Evolutionary conservation across 1,140 invertebrate species (phyloP), one percentile per base, ranked within the genome.

Genomic region (Capitella teleta): DNA sequence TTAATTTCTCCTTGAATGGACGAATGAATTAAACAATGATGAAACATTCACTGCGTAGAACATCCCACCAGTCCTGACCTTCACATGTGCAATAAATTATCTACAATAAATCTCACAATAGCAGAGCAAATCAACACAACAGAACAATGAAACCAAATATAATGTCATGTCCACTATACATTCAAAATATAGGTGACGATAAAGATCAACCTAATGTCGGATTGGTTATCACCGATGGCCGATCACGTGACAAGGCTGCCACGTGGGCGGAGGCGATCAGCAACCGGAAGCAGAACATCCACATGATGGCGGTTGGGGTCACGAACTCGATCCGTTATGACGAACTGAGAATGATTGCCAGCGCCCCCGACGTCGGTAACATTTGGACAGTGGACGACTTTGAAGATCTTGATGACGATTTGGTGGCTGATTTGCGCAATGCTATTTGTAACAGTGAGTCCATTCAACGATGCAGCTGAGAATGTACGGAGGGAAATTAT

Each of bases 151-250:
- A n/a, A n/a, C n/a, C n/a, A n/a, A n/a, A n/a, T n/a, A n/a, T n/a
- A n/a, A n/a, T n/a, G n/a, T n/a, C n/a, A n/a, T n/a, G n/a, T n/a
- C n/a, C n/a, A n/a, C n/a, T n/a, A n/a, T n/a, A n/a, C n/a, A n/a
- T n/a, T n/a, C n/a, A n/a, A n/a, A n/a, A n/a, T n/a, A 25, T 14
- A 44, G 45, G 45, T 18, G 45, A 28, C 19, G 16, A 30, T 10
- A 10, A 8, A 2, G 36, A 47, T 32, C 14, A 19, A 3, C 45
- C 38, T 0, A 51, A 51, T 8, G 38, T 51, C 4, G 49, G 49
- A 8, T 18, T 53, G 25, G 36, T 53, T 26, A 43, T 53, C 46
- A 53, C 52, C n/a, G 52, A 53, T 32, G 52, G 52, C 3, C 28
- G 45, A n/a, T 50, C 52, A 2, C 38, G 49, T 28, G 46, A 28